Evolutionary conservation across 1,140 invertebrate genomes (phyloP), one percentile per base, ranked within the genome.

Genomic region (Bradynema listronoti): DNA sequence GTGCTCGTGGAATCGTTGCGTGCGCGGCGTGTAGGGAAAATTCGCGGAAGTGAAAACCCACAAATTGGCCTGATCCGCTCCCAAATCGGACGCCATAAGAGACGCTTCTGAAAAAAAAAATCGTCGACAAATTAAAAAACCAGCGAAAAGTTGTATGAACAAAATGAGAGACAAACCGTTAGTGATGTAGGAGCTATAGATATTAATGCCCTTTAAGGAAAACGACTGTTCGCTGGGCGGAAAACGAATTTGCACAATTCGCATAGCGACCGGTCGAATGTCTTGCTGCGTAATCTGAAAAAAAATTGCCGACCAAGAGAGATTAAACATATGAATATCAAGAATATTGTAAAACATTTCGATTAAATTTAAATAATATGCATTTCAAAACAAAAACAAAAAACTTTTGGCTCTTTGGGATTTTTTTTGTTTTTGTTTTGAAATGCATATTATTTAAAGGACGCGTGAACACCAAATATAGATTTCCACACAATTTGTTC

Each of bases 31-130:
- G 32, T 59, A 29, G 16, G 65, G 30, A 53, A 71, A 67, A 58
- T 64, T 71, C 3, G 45, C 39, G 14, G 68, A 59, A 30, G 58
- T 65, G n/a, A 71, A 46, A 16, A 68, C 68, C 25, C 47, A 49
- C 34, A 66, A 24, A 4, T 25, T 41, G 19, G 22, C 30, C 32
- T 36, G 25, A 36, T 52, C 41, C 19, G 16, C 30, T 22, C 39
- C 53, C 4, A 16, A 16, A 14, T 42, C 34, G 19, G 63, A 24
- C 7, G 63, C 63, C 54, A 66, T 51, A 29, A 60, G 41, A 51
- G 46, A 43, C 32, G 39, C 42, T 24, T 60, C 58, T 45, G 25
- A 60, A 59, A 22, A 39, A 1, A 30, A 11, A 36, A 61, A 30
- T 60, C 11, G 19, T 11, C 11, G 36, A 19, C 11, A 19, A 11